Base-by-base conservation (phyloP, 1,140 invertebrate genomes). In the Bilobella aurantiaca region DNA sequence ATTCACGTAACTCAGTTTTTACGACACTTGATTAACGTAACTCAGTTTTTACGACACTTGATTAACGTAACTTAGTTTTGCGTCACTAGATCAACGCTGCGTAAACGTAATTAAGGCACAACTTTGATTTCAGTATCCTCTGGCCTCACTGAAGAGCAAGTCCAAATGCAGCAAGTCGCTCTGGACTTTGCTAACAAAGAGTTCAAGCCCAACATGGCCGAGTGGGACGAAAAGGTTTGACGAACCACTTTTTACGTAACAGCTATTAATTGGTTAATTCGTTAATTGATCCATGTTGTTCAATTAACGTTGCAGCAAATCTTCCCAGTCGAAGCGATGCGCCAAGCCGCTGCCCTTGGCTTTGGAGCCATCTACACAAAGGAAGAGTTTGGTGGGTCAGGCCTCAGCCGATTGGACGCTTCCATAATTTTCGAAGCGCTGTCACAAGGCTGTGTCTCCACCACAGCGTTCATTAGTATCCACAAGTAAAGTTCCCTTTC, bases 361-460 rank as follows among this genome's bases (percentile, higher is more conserved):
- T 86, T 85, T 76, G 84, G 81, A 28, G 83, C 81, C 18, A 78
- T 85, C 47, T 85, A 84, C 74, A 79, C 78, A 59, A 75, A 70
- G 27, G 81, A 82, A 61, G 77, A 83, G 42, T 79, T 74, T 78
- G 84, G 84, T 32, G 84, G 84, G 12, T 80, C 81, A 23, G 83
- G 82, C 18, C 73, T 86, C 25, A 75, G 73, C 21, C 74, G 83
- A 8, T 74, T 83, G 32, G 83, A 85, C 75, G 79, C 83, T 2
- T 83, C 83, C 2, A 66, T 86, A 8, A 81, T 85, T 63, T 85
- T 86, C 76, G 84, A 85, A 76, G 82, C 84, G 32, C 74, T 85
- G n/a, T 76, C 84, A 3, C 77, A 79, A 59, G 84, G 84, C 3
- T 84, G 83, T 77, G 78, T 78, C 34, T 81, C 81, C 12, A 85